Conservation (phyloP, 2,888 invertebrate genomes). For the Allygus modestus region DNA sequence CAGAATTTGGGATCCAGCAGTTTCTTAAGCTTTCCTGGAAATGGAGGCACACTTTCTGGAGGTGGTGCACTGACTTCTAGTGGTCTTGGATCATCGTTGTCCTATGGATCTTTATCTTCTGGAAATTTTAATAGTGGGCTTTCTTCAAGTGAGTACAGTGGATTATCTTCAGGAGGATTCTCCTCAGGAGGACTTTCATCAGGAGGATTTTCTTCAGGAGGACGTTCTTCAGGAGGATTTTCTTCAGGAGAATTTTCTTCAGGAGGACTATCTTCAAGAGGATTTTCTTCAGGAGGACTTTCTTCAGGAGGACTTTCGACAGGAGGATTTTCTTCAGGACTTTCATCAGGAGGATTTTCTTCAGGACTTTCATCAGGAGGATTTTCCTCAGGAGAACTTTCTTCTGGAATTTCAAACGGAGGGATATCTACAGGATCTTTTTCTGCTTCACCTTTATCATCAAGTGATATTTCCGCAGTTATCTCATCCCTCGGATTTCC, state of each 20-base stretch:
- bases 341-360: constrained; percentile 3
- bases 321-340: constrained; percentile 5
- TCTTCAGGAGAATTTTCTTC: constrained; percentile 40
- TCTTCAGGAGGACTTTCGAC: background rate
- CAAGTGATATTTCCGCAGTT: background rate
- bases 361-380: background rate
- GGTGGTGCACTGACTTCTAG: background rate
- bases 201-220: constrained; percentile 3
- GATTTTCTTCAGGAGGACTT: background rate
- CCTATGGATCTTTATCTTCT: background rate
- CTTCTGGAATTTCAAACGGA: background rate
- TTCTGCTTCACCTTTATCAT: constrained; percentile 33
- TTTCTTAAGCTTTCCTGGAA: background rate
- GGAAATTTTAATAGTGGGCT: background rate
- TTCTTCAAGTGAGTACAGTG: background rate
- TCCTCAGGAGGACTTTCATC: background rate
- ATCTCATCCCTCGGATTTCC: background rate
- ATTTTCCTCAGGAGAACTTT: constrained; percentile 2
- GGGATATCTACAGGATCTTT: background rate
- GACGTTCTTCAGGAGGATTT: background rate
- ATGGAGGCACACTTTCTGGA: background rate
- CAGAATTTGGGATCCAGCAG: background rate
- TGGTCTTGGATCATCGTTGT: background rate
- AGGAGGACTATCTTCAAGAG: background rate
- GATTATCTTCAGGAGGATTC: background rate